These are phyloP conservation scores for Perizoma affinitatum DNA, from an alignment of 2,888 invertebrate species.

Conservation along the genomic window DNA sequence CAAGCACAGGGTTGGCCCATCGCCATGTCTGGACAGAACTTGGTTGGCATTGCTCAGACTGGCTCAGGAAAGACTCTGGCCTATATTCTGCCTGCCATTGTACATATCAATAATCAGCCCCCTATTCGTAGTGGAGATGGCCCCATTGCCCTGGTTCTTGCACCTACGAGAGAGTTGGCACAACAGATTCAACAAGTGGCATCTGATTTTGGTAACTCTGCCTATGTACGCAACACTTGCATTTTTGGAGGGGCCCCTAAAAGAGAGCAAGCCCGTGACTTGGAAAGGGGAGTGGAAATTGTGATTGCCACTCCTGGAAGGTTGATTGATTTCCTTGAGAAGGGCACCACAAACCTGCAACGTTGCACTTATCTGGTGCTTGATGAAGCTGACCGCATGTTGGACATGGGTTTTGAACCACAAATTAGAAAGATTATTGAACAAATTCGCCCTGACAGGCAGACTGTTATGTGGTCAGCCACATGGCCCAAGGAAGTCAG, in stretches of 20 bases:
- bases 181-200: constrained; percentile 94
- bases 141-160: constrained; percentile 92
- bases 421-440: constrained; percentile 97
- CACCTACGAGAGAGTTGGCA: constrained; percentile 91
- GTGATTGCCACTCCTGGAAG: constrained; percentile 96
- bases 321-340: constrained; percentile 92
- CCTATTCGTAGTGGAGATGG: constrained; percentile 91
- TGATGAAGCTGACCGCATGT: constrained; percentile 97
- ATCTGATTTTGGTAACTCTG: constrained; percentile 90
- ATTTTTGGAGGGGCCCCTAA: constrained; percentile 97
- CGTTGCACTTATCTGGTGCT: constrained; percentile 93
- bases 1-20: constrained; percentile 95
- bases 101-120: constrained; percentile 93
- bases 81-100: constrained; percentile 92
- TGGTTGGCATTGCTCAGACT: constrained; percentile 94
- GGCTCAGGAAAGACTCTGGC: constrained; percentile 92
- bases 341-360: constrained; percentile 88
- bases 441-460: constrained; percentile 96
- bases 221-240: constrained; percentile 92
- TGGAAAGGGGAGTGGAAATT: constrained; percentile 92
- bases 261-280: constrained; percentile 87
- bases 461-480: constrained; percentile 99
- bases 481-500: constrained; percentile 99
- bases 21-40: constrained; percentile 91
- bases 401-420: constrained; percentile 99